Evolutionary conservation across 2,113 vertebrate species (phyloP).

Genomic region (Propithecus coquereli): DNA sequence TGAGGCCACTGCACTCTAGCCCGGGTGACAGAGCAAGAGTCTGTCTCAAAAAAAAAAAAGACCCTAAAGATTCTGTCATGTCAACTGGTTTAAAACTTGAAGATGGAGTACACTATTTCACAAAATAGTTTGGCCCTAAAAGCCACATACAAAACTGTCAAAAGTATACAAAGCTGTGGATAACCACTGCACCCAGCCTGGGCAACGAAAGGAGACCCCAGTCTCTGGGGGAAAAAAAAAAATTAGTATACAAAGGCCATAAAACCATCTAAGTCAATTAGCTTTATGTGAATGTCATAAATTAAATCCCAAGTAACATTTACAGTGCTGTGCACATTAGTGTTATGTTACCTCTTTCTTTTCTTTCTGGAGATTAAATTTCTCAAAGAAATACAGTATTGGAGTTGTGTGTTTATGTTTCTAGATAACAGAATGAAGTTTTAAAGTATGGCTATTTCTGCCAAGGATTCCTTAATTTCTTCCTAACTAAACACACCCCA

Average conservation of each 20-base stretch:
- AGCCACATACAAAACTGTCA: background rate
- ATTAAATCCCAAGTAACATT: background rate
- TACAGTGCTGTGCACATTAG: background rate
- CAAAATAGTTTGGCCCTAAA: background rate
- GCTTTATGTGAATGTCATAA: background rate
- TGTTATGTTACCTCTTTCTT: background rate
- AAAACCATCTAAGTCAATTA: background rate
- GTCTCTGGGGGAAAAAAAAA: no score
- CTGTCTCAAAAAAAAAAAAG: no score
- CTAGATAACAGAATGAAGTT: background rate
- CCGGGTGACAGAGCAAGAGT: no score
- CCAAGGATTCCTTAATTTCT: background rate
- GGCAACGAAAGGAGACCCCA: background rate
- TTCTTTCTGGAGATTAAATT: background rate
- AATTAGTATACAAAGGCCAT: background rate
- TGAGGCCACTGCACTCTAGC: no score
- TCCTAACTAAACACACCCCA: background rate
- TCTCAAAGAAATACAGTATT: background rate
- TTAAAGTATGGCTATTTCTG: background rate
- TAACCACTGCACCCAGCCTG: background rate
- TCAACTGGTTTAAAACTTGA: background rate
- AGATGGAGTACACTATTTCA: background rate
- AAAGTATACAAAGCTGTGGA: background rate
- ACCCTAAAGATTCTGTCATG: background rate
- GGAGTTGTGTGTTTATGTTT: background rate